phyloP scores from a whole-genome alignment of 2,113 vertebrate species.

The Nycticorax nycticorax region DNA sequence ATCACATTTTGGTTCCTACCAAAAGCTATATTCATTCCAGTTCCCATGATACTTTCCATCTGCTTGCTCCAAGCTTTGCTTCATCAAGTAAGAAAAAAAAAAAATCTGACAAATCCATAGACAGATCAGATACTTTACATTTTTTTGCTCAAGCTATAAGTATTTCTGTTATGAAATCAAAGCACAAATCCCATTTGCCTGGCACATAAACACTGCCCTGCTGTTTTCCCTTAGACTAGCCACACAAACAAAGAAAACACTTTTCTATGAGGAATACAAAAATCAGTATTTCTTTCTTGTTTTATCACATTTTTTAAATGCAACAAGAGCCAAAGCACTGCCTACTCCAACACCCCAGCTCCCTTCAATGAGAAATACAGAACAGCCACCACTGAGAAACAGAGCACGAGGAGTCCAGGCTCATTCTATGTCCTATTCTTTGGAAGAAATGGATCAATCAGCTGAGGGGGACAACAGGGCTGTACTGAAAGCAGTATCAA shows the following conservation, averaged over 20 bases:
- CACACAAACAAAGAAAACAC: neutral
- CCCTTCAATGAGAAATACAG: neutral
- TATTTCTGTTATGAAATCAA: neutral
- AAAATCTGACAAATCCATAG: neutral
- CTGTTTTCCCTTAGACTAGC: neutral
- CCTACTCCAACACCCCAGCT: neutral
- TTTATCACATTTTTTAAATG: neutral
- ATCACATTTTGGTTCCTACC: constrained; percentile 29
- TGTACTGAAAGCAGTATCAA: neutral
- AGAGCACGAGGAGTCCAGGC: neutral
- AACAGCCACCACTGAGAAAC: neutral
- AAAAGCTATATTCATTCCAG: neutral
- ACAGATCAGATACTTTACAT: neutral
- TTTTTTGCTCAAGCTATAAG: neutral
- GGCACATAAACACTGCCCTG: neutral
- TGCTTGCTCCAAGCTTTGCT: neutral
- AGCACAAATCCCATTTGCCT: neutral
- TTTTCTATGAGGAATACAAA: neutral
- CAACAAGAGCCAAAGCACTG: neutral
- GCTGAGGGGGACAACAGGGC: neutral
- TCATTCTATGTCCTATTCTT: neutral
- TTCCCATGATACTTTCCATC: neutral
- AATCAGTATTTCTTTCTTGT: neutral
- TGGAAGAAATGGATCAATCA: constrained; percentile 21
- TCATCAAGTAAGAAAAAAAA: neutral